phyloP scores from a whole-genome alignment of 2,797 vertebrate genomes.

The Peromyscus aztecus region DNA sequence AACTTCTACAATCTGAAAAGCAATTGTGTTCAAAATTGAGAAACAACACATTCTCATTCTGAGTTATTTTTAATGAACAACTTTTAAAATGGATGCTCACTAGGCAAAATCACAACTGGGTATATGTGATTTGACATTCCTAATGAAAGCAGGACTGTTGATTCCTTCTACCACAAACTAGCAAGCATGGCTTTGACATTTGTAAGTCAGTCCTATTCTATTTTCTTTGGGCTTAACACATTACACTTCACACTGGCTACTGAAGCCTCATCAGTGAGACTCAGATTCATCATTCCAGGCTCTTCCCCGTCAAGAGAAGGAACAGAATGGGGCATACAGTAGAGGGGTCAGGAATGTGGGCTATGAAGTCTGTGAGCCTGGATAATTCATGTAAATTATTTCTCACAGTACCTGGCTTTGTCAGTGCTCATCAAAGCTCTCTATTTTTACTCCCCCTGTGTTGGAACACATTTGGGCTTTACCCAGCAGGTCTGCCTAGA shows the following conservation, averaged over 20 bases:
- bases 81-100: slow-evolving; percentile 39
- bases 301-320: background rate
- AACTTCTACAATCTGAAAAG: background rate
- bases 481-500: too few relatives aligned
- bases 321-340: accelerated
- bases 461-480: too few relatives aligned
- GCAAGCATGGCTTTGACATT: background rate
- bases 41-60: slow-evolving; percentile 46
- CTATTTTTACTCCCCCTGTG: background rate
- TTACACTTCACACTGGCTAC: background rate
- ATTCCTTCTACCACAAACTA: slow-evolving; percentile 47
- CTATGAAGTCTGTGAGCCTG: background rate
- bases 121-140: slow-evolving; percentile 36
- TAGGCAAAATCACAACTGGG: slow-evolving; percentile 20
- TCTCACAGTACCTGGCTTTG: background rate
- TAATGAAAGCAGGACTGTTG: slow-evolving; percentile 32
- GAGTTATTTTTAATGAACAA: slow-evolving; percentile 52
- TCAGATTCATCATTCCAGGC: background rate
- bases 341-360: background rate
- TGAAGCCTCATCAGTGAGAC: background rate
- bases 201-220: background rate
- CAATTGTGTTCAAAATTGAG: slow-evolving; percentile 49
- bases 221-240: slow-evolving; percentile 7
- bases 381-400: background rate
- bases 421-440: background rate